These are phyloP conservation scores for Sus scrofa DNA, from an alignment of 2,113 vertebrate species.

Conservation along the genomic window T2T-Sscrofa CM000814.6:98165001-98165500, in stretches of 20 bases:
- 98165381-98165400: not conserved
- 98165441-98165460: slow-evolving; percentile 7
- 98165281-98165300: not conserved
- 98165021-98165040: slow-evolving; percentile 4
- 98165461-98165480: not conserved
- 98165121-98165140: not conserved
- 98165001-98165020: not conserved
- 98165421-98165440: not conserved
- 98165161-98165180: too few relatives aligned
- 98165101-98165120: not conserved
- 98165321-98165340: too few relatives aligned
- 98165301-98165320: not conserved
- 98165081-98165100: not conserved
- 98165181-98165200: not conserved
- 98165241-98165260: not conserved
- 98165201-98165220: not conserved
- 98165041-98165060: not conserved
- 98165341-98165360: not conserved
- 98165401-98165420: slow-evolving; percentile 18
- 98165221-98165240: not conserved
- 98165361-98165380: slow-evolving; percentile 24
- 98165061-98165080: not conserved
- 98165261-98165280: slow-evolving; percentile 1
- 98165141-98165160: not conserved
- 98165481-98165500: not conserved